Base-by-base conservation (phyloP, 2,888 invertebrate species). In the Sycophila texana region DNA sequence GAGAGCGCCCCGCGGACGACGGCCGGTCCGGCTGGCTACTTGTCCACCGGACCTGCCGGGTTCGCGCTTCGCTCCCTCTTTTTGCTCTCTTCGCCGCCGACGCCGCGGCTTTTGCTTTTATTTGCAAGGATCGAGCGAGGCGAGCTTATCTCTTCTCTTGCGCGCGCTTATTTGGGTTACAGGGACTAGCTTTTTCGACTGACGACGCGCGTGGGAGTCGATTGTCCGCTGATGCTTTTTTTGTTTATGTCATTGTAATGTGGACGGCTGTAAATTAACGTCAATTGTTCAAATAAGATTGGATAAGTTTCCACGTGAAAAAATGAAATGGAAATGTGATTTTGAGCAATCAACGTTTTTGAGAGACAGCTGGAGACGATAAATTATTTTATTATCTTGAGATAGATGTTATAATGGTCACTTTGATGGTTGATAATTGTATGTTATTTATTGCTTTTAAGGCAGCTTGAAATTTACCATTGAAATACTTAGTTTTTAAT, bases 1-100 rank as follows among this genome's bases (percentile, higher is more conserved):
- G 26, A 26, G 26, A 26, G 81, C 80, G 77, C 77, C 13, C 65
- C 51, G 49, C 61, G 66, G 66, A 66, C 60, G 58, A 72, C 73
- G 77, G 72, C 77, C 73, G 67, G 60, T 67, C 67, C 53, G 60
- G 60, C 60, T 47, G 60, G 53, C 53, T 58, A 65, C 72, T 67
- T 30, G 53, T 53, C 68, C 53, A 14, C 3, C 12, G 13, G 63
- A 63, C 39, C 66, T 55, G 26, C 18, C 39, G 20, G 26, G 30
- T 47, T 18, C 61, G 61, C 61, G 14, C 1, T 18, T 18, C 5
- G 1, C 26, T 7, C 13, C 13, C 22, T 47, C 39, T 51, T 55
- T 72, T 53, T 26, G 26, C 26, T 26, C 26, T 26, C 26, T 26
- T 53, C 18, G 7, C 53, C 18, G 39, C 51, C 10, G 18, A 39